A percentile compares a stretch with the other conserved stretches of the same genome.
Evolutionary conservation across 1,140 invertebrate genomes (phyloP).

Genomic region (Stratiolaelaps scimitus): DNA sequence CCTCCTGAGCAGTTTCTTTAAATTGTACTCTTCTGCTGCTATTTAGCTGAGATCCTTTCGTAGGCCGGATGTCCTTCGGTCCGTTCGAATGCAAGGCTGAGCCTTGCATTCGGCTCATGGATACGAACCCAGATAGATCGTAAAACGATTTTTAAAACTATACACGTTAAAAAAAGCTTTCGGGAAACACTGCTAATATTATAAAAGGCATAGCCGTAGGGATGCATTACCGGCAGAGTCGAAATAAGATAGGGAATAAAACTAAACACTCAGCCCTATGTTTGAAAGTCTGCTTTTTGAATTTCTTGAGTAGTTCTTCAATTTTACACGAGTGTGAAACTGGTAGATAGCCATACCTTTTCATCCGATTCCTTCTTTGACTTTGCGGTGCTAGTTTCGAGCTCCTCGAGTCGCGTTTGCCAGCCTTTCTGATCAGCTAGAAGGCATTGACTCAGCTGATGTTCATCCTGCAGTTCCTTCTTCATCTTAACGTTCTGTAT

Average conservation of each 20-base stretch:
- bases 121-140: too few species aligned
- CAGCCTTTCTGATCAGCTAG: constrained; percentile 2
- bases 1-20: too few species aligned
- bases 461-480: neutral
- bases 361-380: neutral
- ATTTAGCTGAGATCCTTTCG: too few species aligned
- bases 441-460: neutral
- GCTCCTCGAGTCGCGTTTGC: neutral
- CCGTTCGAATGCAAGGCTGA: too few species aligned
- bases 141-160: too few species aligned
- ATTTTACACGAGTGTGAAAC: neutral
- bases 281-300: neutral
- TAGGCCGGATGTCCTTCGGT: too few species aligned
- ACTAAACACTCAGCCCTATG: neutral
- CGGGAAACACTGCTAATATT: neutral
- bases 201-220: neutral
- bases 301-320: neutral
- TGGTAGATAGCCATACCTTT: neutral
- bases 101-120: too few species aligned
- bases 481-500: neutral
- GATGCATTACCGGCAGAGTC: neutral
- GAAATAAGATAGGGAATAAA: neutral
- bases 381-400: neutral
- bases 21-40: too few species aligned
- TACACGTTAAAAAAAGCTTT: too few species aligned